Evolutionary conservation across 2,113 vertebrate genomes (phyloP).

Genomic region (Rhea americana): DNA sequence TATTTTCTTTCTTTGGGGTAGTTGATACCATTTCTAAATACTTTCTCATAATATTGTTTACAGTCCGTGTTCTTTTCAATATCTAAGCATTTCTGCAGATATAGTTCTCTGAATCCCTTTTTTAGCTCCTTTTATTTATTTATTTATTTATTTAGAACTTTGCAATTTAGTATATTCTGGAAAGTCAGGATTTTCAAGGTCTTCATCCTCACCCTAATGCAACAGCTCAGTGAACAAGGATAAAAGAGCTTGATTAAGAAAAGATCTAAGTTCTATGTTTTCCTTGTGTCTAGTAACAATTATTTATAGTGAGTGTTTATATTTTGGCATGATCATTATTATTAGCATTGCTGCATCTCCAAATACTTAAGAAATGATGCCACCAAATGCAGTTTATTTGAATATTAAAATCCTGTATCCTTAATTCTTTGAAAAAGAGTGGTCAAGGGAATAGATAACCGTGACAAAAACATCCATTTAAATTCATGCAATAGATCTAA

Average conservation of each 20-base stretch:
- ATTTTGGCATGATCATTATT: slow-evolving; percentile 62
- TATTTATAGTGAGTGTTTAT: slow-evolving; percentile 54
- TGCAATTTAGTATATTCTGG: slow-evolving; percentile 1
- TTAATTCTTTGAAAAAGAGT: slow-evolving; percentile 69
- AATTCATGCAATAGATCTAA: slow-evolving; percentile 75
- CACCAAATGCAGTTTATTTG: slow-evolving; percentile 59
- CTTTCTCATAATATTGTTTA: not conserved
- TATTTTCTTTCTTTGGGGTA: not conserved
- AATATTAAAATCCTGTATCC: slow-evolving; percentile 69
- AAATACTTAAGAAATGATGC: slow-evolving; percentile 53
- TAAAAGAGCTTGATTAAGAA: slow-evolving; percentile 44
- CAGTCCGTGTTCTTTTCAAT: not conserved
- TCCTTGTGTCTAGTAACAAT: not conserved
- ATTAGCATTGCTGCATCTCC: slow-evolving; percentile 22
- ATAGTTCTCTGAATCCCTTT: not conserved
- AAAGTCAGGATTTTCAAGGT: slow-evolving; percentile 18
- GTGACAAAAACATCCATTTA: slow-evolving; percentile 75
- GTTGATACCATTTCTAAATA: not conserved
- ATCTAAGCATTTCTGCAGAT: not conserved
- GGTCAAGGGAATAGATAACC: slow-evolving; percentile 67
- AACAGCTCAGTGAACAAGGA: slow-evolving; percentile 27
- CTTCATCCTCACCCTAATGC: not conserved
- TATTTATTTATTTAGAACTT: not conserved
- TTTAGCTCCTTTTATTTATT: not conserved
- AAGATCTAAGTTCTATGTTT: slow-evolving; percentile 11